These are phyloP conservation scores for Calephelis nemesis DNA, from an alignment of 1,140 invertebrate genomes.

Conservation along the genomic window DNA sequence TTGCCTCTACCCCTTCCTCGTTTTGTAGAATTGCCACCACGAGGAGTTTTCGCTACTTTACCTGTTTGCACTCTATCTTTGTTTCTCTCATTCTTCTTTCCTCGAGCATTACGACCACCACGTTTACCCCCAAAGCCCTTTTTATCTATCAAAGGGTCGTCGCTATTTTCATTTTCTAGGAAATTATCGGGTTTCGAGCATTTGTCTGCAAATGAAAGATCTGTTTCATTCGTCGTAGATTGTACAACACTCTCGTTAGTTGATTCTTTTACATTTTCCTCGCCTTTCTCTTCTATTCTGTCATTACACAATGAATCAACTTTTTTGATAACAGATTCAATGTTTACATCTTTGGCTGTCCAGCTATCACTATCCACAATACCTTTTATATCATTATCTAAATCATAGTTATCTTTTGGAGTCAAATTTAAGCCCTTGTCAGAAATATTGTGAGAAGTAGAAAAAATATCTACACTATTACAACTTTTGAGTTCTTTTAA, in stretches of 20 bases:
- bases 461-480: conserved; percentile 26
- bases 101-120: conserved; percentile 77
- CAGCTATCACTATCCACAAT: conserved; percentile 86
- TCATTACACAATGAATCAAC: conserved; percentile 81
- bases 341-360: conserved; percentile 88
- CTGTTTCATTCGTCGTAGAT: conserved; percentile 12
- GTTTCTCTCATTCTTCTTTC: conserved; percentile 75
- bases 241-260: conserved; percentile 15
- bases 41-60: conserved; percentile 79
- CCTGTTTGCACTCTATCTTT: conserved; percentile 77
- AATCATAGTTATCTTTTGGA: conserved; percentile 33
- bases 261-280: conserved; percentile 23
- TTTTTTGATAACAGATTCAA: conserved; percentile 89
- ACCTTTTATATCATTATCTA: conserved; percentile 48
- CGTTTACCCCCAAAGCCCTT: conserved; percentile 50
- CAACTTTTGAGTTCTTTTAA: conserved; percentile 25
- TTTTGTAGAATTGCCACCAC: conserved; percentile 71
- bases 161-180: conserved; percentile 39
- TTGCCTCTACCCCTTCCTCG: conserved; percentile 76
- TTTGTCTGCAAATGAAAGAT: conserved; percentile 21
- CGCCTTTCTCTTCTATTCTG: conserved; percentile 45
- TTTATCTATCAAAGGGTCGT: conserved; percentile 40
- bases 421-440: neutral
- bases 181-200: conserved; percentile 25
- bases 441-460: neutral